Conservation (phyloP, 2,888 invertebrate species). For the Panorpa germanica region DNA sequence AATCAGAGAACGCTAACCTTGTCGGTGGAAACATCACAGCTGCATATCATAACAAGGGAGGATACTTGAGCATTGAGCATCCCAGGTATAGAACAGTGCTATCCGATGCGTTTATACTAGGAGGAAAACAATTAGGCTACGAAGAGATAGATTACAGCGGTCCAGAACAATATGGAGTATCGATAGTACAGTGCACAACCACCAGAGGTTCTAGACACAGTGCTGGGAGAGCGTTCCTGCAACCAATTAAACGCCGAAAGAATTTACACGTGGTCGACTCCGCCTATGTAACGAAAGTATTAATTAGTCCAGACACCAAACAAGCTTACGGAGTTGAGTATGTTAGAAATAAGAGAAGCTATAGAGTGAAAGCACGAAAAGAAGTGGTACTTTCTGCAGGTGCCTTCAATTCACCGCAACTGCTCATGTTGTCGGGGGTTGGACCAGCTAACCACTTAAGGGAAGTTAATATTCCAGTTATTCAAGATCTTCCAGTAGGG, state of each 20-base stretch:
- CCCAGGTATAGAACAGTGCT: conserved; percentile 25
- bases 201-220: conserved; percentile 35
- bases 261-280: conserved; percentile 43
- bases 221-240: conserved; percentile 36
- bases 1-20: conserved; percentile 74
- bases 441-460: conserved; percentile 57
- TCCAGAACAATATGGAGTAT: conserved; percentile 34
- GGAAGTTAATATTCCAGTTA: conserved; percentile 49
- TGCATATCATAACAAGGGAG: conserved; percentile 57
- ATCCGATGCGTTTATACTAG: conserved; percentile 29
- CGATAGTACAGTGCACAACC: conserved; percentile 33
- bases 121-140: conserved; percentile 37
- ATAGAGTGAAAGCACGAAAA: conserved; percentile 43
- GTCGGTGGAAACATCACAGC: conserved; percentile 29
- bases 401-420: conserved; percentile 77
- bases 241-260: conserved; percentile 29
- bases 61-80: conserved; percentile 65
- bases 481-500: conserved; percentile 65
- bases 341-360: conserved; percentile 27
- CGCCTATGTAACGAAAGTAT: conserved; percentile 35
- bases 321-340: conserved; percentile 38
- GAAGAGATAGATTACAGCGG: conserved; percentile 42
- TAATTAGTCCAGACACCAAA: conserved; percentile 30
- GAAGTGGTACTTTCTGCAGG: conserved; percentile 80
- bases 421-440: conserved; percentile 84